Conservation (phyloP, 2,888 invertebrate species). For the Chloroclystis v-ata region DNA sequence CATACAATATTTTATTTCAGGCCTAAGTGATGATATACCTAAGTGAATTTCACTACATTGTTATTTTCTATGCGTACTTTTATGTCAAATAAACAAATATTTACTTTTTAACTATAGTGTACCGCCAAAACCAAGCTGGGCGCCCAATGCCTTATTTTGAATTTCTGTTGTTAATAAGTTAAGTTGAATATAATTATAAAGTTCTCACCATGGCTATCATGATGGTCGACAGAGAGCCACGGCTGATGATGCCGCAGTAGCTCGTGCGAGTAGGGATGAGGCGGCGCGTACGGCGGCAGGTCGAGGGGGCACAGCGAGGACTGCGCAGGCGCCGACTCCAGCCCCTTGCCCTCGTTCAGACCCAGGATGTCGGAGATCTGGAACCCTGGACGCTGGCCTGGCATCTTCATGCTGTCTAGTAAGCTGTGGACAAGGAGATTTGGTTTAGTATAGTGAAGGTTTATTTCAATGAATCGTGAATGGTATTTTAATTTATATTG, state of each 20-base stretch:
- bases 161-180: too few species aligned
- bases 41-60: too few species aligned
- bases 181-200: not conserved
- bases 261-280: constrained; percentile 64
- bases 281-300: constrained; percentile 60
- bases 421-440: constrained; percentile 73
- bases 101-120: too few species aligned
- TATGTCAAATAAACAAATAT: too few species aligned
- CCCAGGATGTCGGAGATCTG: constrained; percentile 96
- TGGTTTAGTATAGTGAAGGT: not conserved
- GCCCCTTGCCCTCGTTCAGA: constrained; percentile 82
- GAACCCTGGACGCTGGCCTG: constrained; percentile 88
- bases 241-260: constrained; percentile 67
- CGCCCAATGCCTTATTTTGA: too few species aligned
- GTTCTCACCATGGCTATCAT: constrained; percentile 55
- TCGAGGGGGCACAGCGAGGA: constrained; percentile 54
- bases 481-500: too few species aligned
- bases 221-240: constrained; percentile 66
- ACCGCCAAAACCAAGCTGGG: too few species aligned
- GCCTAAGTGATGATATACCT: too few species aligned
- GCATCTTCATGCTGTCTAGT: constrained; percentile 89
- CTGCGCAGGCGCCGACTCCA: constrained; percentile 58
- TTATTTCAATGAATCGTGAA: not conserved
- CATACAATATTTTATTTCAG: too few species aligned
- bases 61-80: too few species aligned